Percentiles rank a stretch among this genome's conserved stretches.
phyloP scores from a whole-genome alignment of 2,113 vertebrate species.

The Phalacrocorax pelagicus region DNA sequence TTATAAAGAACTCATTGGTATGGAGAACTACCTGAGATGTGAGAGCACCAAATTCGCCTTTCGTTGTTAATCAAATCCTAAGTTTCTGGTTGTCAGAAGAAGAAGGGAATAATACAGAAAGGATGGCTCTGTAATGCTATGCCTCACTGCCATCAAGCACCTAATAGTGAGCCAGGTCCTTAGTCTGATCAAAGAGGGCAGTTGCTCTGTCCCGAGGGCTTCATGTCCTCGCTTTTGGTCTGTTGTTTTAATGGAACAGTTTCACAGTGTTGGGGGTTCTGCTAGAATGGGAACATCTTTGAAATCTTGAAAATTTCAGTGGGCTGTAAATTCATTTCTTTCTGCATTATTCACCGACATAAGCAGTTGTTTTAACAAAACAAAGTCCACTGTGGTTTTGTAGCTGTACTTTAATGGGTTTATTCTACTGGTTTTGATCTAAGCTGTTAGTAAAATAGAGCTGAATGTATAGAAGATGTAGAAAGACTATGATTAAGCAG shows the following conservation, averaged over 20 bases:
- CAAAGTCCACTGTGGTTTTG: not conserved
- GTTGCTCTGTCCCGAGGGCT: not conserved
- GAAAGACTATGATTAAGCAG: not conserved
- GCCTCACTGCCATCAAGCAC: not conserved
- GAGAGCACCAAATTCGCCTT: not conserved
- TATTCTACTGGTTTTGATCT: not conserved
- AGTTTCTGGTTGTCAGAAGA: not conserved
- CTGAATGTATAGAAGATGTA: not conserved
- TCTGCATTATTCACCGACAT: not conserved
- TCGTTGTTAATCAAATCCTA: not conserved
- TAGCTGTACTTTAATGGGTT: not conserved
- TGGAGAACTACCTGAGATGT: not conserved
- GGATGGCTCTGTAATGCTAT: not conserved
- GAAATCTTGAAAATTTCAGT: not conserved
- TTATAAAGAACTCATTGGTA: not conserved
- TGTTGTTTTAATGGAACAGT: not conserved
- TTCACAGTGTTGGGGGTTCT: not conserved
- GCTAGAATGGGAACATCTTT: not conserved
- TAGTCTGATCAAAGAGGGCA: not conserved
- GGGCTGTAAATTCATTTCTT: not conserved
- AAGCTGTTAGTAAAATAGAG: slow-evolving; percentile 11
- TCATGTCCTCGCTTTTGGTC: not conserved
- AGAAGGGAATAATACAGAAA: not conserved
- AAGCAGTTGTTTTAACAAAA: not conserved
- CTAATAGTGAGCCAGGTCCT: not conserved